Percentiles rank a stretch among this genome's conserved stretches.
These are phyloP conservation scores for Heterotilapia buettikoferi DNA, from an alignment of 2,113 vertebrate genomes.

Conservation along the genomic window DNA sequence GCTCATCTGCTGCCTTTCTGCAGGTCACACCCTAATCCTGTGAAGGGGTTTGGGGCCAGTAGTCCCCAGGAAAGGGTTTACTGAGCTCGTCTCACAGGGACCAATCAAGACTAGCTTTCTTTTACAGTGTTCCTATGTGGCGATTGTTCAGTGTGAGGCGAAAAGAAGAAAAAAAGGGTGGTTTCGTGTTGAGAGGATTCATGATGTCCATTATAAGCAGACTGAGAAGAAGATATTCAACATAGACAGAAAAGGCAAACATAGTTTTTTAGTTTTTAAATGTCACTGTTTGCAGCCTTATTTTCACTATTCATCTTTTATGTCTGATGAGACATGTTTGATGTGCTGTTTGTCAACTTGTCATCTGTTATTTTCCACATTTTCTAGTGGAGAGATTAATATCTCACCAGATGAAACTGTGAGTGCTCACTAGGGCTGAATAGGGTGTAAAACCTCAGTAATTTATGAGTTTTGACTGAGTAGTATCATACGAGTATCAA, in stretches of 20 bases:
- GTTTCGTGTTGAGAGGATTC: neutral
- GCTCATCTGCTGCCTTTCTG: constrained; percentile 48
- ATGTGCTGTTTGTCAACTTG: neutral
- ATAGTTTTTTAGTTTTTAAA: neutral
- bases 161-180: neutral
- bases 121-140: neutral
- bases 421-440: neutral
- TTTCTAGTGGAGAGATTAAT: neutral
- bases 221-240: neutral
- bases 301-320: neutral
- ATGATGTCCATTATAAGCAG: constrained; percentile 12
- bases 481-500: neutral
- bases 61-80: constrained; percentile 41
- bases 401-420: neutral
- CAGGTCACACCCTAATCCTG: constrained; percentile 58
- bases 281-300: neutral
- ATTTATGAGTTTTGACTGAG: neutral
- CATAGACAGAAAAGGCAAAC: neutral
- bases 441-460: neutral
- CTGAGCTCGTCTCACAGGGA: constrained; percentile 45
- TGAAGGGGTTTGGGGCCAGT: constrained; percentile 19
- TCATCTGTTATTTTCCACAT: neutral
- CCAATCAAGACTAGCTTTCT: constrained; percentile 52
- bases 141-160: neutral
- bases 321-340: constrained; percentile 11